Evolutionary conservation across 2,797 vertebrate genomes (phyloP), one percentile per base, ranked within the genome.

Genomic region (Chelon labrosus): DNA sequence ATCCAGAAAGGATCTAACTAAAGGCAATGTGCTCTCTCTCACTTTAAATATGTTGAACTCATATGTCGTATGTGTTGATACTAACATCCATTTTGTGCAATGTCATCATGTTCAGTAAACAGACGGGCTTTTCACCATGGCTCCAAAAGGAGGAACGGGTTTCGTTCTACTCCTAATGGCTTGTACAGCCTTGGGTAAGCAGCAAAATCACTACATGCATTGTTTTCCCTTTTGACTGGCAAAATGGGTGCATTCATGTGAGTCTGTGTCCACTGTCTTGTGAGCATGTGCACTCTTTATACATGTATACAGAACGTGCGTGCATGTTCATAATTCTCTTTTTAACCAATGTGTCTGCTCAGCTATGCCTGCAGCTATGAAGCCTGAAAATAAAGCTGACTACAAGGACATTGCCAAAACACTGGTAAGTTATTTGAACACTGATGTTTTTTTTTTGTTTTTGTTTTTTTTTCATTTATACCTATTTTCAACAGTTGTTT

Each of bases 361-460:
- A 85, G 88, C 54, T 13, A 14, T 17, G 14, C 47, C 6, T 19
- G 11, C 52, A 35, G 2, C 38, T 20, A 9, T 1, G 22, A 64
- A 1, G 17, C 61, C 54, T 31, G 67, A 12, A 35, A 42, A 62
- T 3, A 54, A 55, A 38, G 20, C 4, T 16, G 37, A 58, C 44
- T 80, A 89, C 65, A 79, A 42, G 25, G 44, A 79, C 22, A 65
- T 71, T 8, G 64, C 71, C 22, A 79, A 75, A 76, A 88, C 70
- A 73, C 65, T 94, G 94, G 94, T 95, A 87, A 37, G 82, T 71
- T 2, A 27, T 12, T 27, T 22, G 4, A 62, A 57, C 39, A 59
- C 19, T 35, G 0, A 2, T 12, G 4, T 46, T n/a, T 27, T 38
- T 53, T 0, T n/a, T n/a, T n/a, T n/a, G n/a, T n/a, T n/a, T n/a